Evolutionary conservation across 1,140 invertebrate genomes (phyloP), one percentile per base, ranked within the genome.

Genomic region (Agrypnia vestita): DNA sequence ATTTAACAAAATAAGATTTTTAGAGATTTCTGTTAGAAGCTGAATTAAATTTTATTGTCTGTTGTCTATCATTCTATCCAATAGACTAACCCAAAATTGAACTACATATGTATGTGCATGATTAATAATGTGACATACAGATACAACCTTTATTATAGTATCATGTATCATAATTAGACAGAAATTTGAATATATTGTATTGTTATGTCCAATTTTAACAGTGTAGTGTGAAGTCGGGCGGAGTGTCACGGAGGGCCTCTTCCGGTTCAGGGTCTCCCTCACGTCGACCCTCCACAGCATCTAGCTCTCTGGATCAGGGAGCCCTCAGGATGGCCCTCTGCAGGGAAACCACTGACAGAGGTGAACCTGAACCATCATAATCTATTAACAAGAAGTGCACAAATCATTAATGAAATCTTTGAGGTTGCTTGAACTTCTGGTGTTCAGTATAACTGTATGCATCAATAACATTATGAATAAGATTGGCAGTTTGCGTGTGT

Each of bases 291-390:
- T 78, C 79, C 3, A 75, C 79, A 3, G 82, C 82, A 35, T 83
- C 82, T 13, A 83, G 82, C 74, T 80, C 79, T 11, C 61, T 83
- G 25, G 82, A 83, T 21, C 82, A 83, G 53, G 82, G 79, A 25
- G 82, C 82, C n/a, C 51, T 83, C 21, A 47, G 82, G 7, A 76
- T 79, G 43, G 82, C 82, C 25, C 69, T 73, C 47, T 83, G 79
- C 51, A 43, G 79, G 67, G 82, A 83, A 0, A 47, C 49, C 4
- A 46, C 62, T 47, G 82, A 83, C n/a, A 78, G 82, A 83, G 61
- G 82, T 69, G 61, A 69, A 35, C 25, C 25, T 35, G 6, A 35
- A 35, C 25, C 25, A 35, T 35, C 6, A 35, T 35, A 35, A 35
- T 6, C 1, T 35, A 35, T 35, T 35, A 35, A 35, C 25, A 35